These are phyloP conservation scores for Leiothrix lutea DNA, from an alignment of 2,113 vertebrate genomes.

Conservation along the genomic window DNA sequence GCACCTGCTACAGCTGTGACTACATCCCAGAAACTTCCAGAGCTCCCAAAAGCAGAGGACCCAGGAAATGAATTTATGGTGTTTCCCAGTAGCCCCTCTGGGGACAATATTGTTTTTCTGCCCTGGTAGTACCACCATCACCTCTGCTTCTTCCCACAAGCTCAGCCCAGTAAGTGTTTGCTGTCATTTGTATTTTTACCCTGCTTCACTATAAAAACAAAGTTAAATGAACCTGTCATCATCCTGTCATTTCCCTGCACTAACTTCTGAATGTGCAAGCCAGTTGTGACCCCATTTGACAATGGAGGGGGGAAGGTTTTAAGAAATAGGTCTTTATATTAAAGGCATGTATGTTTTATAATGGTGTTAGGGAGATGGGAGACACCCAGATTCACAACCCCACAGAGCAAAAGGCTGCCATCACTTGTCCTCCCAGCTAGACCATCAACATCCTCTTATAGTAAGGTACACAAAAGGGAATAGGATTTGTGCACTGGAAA, in stretches of 20 bases:
- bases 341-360: not conserved
- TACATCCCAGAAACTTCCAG: not conserved
- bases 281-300: not conserved
- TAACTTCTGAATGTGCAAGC: not conserved
- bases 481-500: not conserved
- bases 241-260: not conserved
- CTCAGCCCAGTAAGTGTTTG: not conserved
- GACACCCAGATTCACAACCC: not conserved
- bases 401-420: not conserved
- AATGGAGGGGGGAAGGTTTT: not conserved
- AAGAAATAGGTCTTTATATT: not conserved
- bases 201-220: not conserved
- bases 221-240: not conserved
- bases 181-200: not conserved
- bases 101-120: not conserved
- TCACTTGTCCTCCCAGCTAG: not conserved
- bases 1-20: not conserved
- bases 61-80: not conserved
- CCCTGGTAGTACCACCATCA: not conserved
- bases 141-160: not conserved
- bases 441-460: not conserved
- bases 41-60: not conserved
- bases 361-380: fast-evolving
- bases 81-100: not conserved
- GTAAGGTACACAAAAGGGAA: not conserved